phyloP scores from a whole-genome alignment of 2,797 vertebrate genomes.

The Gallirallus australis region DNA sequence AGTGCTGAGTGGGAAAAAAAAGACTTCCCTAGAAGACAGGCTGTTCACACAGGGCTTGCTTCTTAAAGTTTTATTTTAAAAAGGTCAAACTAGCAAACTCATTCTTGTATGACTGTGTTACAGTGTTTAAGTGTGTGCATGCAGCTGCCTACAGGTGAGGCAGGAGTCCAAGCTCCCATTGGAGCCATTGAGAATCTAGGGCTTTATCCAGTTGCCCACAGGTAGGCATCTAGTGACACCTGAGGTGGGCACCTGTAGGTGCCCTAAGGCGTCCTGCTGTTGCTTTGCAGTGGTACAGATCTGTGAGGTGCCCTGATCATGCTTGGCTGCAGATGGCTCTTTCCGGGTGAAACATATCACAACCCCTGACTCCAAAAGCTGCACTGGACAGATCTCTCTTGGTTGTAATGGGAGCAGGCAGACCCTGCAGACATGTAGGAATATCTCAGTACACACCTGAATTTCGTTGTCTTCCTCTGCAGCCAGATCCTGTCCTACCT shows the following conservation, averaged over 20 bases:
- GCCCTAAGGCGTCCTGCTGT: not conserved
- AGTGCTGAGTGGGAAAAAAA: not conserved
- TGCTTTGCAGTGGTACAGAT: not conserved
- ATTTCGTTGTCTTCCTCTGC: not conserved
- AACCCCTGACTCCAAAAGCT: not conserved
- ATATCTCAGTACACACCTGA: not conserved
- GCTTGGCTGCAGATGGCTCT: not conserved
- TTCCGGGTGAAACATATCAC: not conserved
- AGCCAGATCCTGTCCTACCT: not conserved
- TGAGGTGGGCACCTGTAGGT: not conserved
- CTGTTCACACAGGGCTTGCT: not conserved
- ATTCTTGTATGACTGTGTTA: not conserved
- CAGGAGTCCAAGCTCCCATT: not conserved
- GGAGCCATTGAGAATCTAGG: not conserved
- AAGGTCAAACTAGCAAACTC: not conserved
- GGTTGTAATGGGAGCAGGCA: not conserved
- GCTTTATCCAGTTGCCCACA: not conserved
- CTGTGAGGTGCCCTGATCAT: not conserved
- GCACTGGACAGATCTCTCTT: not conserved
- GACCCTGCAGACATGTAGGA: not conserved
- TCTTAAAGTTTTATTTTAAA: not conserved
- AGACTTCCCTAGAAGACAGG: not conserved
- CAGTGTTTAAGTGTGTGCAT: rapidly evolving
- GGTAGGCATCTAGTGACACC: no score
- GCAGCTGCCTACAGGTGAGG: not conserved